Percentiles rank a stretch among this genome's conserved stretches.
Conservation (phyloP, 2,113 vertebrate species). For the Malurus melanocephalus region DNA sequence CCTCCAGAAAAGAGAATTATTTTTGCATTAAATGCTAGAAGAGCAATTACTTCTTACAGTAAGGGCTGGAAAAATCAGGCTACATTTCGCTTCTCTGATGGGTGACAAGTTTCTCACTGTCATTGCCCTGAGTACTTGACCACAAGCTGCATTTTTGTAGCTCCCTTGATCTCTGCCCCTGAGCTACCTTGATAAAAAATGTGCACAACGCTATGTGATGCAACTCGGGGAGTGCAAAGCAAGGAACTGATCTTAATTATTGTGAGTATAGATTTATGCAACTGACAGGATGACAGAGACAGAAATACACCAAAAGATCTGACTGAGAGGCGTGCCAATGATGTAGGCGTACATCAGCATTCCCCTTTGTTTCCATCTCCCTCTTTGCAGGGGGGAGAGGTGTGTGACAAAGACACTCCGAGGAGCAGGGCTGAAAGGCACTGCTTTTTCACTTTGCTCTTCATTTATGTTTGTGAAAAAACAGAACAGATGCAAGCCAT, state of each 20-base stretch:
- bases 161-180: neutral
- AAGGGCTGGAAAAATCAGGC: neutral
- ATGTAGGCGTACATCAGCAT: fast-evolving
- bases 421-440: neutral
- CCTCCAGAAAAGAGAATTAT: neutral
- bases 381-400: neutral
- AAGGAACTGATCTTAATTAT: neutral
- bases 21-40: slow-evolving; percentile 21
- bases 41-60: neutral
- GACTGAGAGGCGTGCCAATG: neutral
- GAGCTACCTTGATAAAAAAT: neutral
- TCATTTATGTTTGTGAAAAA: neutral
- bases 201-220: neutral
- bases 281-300: neutral
- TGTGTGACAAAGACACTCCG: neutral
- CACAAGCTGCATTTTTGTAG: neutral
- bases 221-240: neutral
- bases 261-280: neutral
- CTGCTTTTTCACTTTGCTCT: neutral
- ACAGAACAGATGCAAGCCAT: neutral
- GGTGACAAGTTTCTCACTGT: neutral
- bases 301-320: neutral
- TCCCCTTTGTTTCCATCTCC: neutral
- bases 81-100: neutral
- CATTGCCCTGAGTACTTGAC: neutral